Evolutionary conservation across 2,888 invertebrate species (phyloP).

Genomic region (Megaustenia siamemsis): DNA sequence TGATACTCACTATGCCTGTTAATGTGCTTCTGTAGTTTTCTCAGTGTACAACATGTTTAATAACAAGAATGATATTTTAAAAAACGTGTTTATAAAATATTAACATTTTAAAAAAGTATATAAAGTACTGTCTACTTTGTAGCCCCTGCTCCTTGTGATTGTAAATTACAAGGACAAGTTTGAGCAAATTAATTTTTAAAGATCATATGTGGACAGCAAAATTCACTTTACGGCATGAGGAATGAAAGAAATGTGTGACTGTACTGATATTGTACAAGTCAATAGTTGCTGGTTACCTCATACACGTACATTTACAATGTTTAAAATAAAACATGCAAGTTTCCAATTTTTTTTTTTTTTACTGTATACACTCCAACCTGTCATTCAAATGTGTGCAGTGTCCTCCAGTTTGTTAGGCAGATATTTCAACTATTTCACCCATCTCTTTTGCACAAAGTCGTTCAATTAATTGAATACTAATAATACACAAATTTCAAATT

Average conservation of each 20-base stretch:
- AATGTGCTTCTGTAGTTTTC: no score
- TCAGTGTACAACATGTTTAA: neutral
- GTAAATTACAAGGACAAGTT: neutral
- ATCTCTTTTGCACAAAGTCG: no score
- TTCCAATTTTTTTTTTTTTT: neutral
- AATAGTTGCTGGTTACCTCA: neutral
- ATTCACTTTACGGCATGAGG: neutral
- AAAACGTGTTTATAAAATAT: neutral
- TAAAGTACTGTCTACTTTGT: neutral
- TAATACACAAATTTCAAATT: no score
- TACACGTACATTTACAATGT: neutral
- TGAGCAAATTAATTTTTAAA: conserved; percentile 28
- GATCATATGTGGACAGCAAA: neutral
- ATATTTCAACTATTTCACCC: no score
- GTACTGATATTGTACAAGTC: neutral
- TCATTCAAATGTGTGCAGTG: no score
- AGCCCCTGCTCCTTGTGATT: conserved; percentile 4
- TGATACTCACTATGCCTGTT: no score
- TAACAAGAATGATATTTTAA: neutral
- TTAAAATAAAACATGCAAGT: neutral
- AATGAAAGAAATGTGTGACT: neutral
- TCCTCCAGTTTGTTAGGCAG: no score
- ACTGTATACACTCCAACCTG: neutral
- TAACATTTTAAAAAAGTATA: neutral
- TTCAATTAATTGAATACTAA: no score